phyloP scores from a whole-genome alignment of 2,888 invertebrate species.

The Stictocephala bisonia region DNA sequence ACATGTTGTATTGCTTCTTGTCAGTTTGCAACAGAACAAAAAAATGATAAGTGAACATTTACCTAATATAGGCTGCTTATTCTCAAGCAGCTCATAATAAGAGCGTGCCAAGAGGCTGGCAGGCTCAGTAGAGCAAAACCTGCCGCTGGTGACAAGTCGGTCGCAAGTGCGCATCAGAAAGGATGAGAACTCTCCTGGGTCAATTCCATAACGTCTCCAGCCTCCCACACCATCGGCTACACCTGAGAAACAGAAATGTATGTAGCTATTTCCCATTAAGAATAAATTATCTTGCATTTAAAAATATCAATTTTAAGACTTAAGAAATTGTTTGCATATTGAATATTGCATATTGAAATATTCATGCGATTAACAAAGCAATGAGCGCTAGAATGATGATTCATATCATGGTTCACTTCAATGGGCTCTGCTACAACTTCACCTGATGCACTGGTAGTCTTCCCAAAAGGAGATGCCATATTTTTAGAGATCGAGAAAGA shows the following conservation, averaged over 20 bases:
- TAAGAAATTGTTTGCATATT: background rate
- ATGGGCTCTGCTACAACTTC: no score
- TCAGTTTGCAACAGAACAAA: no score
- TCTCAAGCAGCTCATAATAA: conserved; percentile 91
- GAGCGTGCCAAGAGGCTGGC: conserved; percentile 90
- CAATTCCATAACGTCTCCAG: conserved; percentile 97
- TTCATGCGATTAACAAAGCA: no score
- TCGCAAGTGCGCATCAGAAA: conserved; percentile 96
- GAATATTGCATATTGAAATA: background rate
- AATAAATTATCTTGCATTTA: background rate
- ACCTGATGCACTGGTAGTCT: no score
- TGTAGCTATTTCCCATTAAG: background rate
- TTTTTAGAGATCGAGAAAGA: no score
- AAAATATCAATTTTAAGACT: background rate
- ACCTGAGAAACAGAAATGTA: conserved; percentile 69
- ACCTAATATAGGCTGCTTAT: conserved; percentile 93
- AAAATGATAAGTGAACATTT: no score
- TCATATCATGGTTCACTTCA: no score
- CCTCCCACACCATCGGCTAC: conserved; percentile 99
- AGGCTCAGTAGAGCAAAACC: conserved; percentile 88
- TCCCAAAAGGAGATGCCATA: no score
- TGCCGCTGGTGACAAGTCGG: conserved; percentile 88
- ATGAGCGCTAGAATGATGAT: no score
- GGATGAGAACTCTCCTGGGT: conserved; percentile 95
- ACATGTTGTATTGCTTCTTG: no score